Evolutionary conservation across 1,140 invertebrate genomes (phyloP).

Genomic region (Trypoxylus dichotomus): DNA sequence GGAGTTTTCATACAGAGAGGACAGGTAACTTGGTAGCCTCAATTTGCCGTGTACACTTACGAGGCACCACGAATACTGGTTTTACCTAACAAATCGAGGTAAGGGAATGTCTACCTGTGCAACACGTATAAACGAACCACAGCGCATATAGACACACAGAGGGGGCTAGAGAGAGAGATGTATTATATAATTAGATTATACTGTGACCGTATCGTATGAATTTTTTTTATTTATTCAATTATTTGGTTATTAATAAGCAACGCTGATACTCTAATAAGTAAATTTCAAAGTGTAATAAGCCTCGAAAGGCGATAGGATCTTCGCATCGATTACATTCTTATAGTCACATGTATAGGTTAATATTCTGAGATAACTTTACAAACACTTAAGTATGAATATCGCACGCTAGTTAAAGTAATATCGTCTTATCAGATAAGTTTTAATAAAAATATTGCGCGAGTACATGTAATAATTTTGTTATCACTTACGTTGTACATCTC

Average conservation of each 20-base stretch:
- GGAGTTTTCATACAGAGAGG: conserved; percentile 38
- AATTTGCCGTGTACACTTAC: conserved; percentile 40
- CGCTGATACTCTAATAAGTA: not conserved
- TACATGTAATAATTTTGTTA: not conserved
- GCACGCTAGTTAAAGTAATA: too few species aligned
- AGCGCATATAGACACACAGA: conserved; percentile 39
- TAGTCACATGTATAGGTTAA: not conserved
- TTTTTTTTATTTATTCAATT: conserved; percentile 10
- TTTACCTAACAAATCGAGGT: conserved; percentile 49
- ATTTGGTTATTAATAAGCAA: not conserved
- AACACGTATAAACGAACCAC: conserved; percentile 42
- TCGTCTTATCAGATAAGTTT: not conserved
- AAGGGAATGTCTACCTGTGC: conserved; percentile 38
- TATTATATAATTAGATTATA: conserved; percentile 48
- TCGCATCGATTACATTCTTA: not conserved
- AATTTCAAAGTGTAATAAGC: too few species aligned
- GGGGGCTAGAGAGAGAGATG: not conserved
- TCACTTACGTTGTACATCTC: not conserved
- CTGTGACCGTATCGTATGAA: not conserved
- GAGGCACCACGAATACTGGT: conserved; percentile 48
- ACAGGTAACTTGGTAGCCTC: conserved; percentile 36
- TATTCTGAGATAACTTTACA: not conserved
- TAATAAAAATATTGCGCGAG: conserved; percentile 2
- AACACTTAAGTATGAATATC: too few species aligned
- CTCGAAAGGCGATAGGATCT: too few species aligned